phyloP scores from a whole-genome alignment of 2,113 vertebrate genomes.

The Cyprinodon brontotheroides region DNA sequence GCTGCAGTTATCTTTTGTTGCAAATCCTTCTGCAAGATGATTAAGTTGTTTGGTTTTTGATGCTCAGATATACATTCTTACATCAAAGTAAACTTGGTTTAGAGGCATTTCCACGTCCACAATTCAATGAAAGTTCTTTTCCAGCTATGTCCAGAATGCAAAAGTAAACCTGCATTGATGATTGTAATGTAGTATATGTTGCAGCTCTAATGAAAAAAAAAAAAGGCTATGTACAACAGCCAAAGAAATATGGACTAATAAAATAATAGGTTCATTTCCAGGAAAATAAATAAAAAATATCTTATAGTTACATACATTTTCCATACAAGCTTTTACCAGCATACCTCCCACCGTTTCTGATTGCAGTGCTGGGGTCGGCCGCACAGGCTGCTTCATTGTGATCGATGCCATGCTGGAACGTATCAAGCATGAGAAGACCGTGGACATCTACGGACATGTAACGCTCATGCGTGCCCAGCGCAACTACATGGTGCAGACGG shows the following conservation, averaged over 20 bases:
- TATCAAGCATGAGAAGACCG: constrained; percentile 99
- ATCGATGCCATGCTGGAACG: constrained; percentile 99
- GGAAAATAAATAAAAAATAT: background rate
- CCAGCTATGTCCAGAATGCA: no score
- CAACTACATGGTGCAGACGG: constrained; percentile 99
- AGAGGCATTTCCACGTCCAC: no score
- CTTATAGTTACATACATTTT: background rate
- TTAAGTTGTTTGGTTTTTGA: no score
- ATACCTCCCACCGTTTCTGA: background rate
- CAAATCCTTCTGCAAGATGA: no score
- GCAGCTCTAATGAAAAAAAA: background rate
- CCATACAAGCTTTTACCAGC: background rate
- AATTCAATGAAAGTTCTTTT: no score
- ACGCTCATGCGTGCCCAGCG: constrained; percentile 98
- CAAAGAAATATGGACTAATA: background rate
- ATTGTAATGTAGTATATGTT: background rate
- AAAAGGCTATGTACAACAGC: background rate
- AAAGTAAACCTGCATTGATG: background rate
- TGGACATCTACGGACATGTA: constrained; percentile 99
- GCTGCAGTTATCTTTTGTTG: no score
- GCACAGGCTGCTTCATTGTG: constrained; percentile 99
- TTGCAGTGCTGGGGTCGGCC: constrained; percentile 93
- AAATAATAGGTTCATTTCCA: background rate
- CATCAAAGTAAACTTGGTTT: no score
- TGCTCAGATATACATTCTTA: no score